Evolutionary conservation across 2,888 invertebrate species (phyloP).

Genomic region (Euproctis similis): DNA sequence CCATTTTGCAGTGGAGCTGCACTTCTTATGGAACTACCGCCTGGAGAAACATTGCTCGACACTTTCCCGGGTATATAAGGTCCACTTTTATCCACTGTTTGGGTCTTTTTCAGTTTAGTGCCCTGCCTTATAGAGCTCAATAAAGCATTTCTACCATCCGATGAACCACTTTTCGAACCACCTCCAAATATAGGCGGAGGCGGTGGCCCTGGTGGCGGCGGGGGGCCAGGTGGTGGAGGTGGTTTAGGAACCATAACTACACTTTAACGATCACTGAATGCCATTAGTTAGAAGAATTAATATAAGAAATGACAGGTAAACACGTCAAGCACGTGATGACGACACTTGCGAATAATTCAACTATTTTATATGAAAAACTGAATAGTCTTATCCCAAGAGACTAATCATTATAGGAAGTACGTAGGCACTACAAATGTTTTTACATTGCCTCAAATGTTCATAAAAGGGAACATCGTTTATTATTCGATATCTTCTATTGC

Average conservation of each 20-base stretch:
- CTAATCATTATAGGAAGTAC: constrained; percentile 65
- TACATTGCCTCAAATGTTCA: constrained; percentile 32
- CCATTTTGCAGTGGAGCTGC: constrained; percentile 55
- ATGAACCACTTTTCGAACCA: constrained; percentile 32
- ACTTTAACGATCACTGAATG: constrained; percentile 30
- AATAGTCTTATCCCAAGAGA: constrained; percentile 65
- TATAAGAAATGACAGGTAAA: constrained; percentile 4
- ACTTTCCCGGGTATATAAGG: constrained; percentile 83
- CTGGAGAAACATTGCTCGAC: constrained; percentile 36
- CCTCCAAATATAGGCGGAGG: constrained; percentile 75
- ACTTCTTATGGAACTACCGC: constrained; percentile 49
- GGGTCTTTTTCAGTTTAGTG: constrained; percentile 86
- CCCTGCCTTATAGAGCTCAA: constrained; percentile 90
- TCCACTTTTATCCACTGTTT: constrained; percentile 93
- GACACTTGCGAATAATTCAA: constrained; percentile 46
- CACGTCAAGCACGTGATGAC: constrained; percentile 31
- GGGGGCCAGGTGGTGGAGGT: constrained; percentile 74
- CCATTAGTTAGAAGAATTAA: constrained; percentile 32
- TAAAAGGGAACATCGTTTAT: constrained; percentile 18
- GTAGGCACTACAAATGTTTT: constrained; percentile 62
- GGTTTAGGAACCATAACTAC: constrained; percentile 60
- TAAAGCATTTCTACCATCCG: constrained; percentile 81
- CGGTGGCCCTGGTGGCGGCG: constrained; percentile 65
- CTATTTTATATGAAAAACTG: constrained; percentile 62
- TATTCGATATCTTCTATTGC: constrained; percentile 13